phyloP scores from a whole-genome alignment of 2,797 vertebrate genomes.

The Galago senegalensis region DNA sequence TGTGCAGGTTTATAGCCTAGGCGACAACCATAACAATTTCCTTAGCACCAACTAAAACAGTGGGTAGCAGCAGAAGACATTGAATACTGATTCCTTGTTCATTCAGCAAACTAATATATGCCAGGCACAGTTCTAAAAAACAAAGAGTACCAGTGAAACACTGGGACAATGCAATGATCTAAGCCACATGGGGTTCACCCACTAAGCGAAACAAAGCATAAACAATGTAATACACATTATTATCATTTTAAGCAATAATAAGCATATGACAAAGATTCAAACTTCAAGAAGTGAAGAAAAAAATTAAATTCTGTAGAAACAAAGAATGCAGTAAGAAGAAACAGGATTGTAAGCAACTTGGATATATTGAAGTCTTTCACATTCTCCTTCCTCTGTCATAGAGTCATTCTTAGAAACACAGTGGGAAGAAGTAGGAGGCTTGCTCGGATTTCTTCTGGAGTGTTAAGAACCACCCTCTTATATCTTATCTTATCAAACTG shows the following conservation, averaged over 20 bases:
- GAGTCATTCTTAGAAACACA: slow-evolving; percentile 51
- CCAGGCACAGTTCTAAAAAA: neutral
- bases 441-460: slow-evolving; percentile 23
- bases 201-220: neutral
- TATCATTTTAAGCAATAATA: neutral
- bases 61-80: neutral
- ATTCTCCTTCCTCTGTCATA: slow-evolving; percentile 40
- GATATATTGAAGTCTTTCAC: slow-evolving; percentile 33
- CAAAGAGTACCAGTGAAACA: neutral
- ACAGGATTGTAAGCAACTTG: slow-evolving; percentile 44
- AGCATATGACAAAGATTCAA: neutral
- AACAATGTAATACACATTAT: neutral
- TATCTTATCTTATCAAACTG: neutral
- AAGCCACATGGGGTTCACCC: neutral
- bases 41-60: neutral
- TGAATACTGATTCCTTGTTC: neutral
- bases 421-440: slow-evolving; percentile 55
- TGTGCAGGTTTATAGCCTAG: neutral
- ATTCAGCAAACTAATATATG: neutral
- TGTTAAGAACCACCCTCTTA: slow-evolving; percentile 21
- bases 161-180: neutral
- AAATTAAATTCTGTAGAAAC: slow-evolving; percentile 21
- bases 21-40: neutral
- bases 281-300: neutral
- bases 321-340: slow-evolving; percentile 52